Evolutionary conservation across 2,113 vertebrate genomes (phyloP), one percentile per base, ranked within the genome.

Genomic region (Antennarius striatus): DNA sequence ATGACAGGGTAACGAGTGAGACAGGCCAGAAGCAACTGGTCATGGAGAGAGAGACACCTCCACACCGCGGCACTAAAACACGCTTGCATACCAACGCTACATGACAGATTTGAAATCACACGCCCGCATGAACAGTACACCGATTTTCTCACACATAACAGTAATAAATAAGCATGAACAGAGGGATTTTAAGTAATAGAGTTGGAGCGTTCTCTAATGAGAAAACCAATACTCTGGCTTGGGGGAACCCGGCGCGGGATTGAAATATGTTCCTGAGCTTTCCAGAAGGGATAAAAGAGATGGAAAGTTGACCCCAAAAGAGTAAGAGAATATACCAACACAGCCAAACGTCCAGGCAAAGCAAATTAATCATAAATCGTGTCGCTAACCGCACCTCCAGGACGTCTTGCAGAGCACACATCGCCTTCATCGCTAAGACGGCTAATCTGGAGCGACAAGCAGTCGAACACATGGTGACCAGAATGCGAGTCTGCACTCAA

Each of bases 1-100:
- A 88, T 91, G 89, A 91, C 86, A 84, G 77, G 63, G 72, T 86
- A 87, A 83, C 66, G 81, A 91, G 79, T 91, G 89, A 91, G 73
- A 88, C 75, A 86, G 81, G 63, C 85, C 89, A 90, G 89, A 87
- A 75, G 77, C 85, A 69, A 74, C 39, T 42, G 66, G 71, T 80
- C 73, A 36, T 49, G 47, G 66, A 80, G 63, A 76, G 55, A 82
- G 66, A 60, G 51, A 75, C 64, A 77, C 63, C 43, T 29, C 36
- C 66, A 68, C 60, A 15, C 43, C 5, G 62, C 43, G n/a, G 56
- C 60, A 49, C 40, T 4, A 47, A 79, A 55, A 75, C 57, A 63
- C 40, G 59, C 45, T 15, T 39, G 43, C 52, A 47, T 30, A 71
- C 52, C 72, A 62, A 42, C 60, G 17, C 40, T 48, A 53, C 71